Percentiles rank a stretch among this genome's conserved stretches.
Evolutionary conservation across 2,797 vertebrate species (phyloP).

Genomic region (Pseudochaenichthys georgianus): DNA sequence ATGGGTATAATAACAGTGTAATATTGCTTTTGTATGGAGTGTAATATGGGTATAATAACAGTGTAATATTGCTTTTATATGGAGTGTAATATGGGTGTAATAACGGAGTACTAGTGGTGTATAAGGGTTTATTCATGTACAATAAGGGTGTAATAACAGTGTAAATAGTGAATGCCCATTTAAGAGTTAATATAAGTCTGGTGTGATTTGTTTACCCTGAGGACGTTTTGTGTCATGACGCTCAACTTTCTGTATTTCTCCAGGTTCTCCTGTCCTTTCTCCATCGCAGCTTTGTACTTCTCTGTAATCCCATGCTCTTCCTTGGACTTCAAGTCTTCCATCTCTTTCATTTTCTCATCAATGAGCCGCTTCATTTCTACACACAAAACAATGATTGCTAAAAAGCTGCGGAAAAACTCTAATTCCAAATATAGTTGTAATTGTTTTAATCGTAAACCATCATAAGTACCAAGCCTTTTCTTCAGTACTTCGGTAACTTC

Average conservation of each 20-base stretch:
- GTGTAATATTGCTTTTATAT: too few relatives aligned
- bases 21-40: too few relatives aligned
- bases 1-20: too few relatives aligned
- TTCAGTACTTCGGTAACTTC: conserved; percentile 83
- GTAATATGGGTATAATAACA: too few relatives aligned
- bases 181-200: background rate
- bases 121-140: too few relatives aligned
- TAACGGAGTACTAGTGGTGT: too few relatives aligned
- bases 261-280: conserved; percentile 80
- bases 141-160: too few relatives aligned
- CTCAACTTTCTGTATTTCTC: conserved; percentile 84
- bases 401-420: background rate
- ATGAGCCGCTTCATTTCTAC: conserved; percentile 82
- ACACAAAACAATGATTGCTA: background rate
- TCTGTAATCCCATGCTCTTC: conserved; percentile 71
- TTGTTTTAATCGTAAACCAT: background rate
- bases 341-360: conserved; percentile 83
- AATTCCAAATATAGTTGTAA: background rate
- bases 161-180: too few relatives aligned
- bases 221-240: conserved; percentile 82
- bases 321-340: conserved; percentile 76
- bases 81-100: too few relatives aligned
- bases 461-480: conserved; percentile 79
- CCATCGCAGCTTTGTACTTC: conserved; percentile 75
- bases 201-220: conserved; percentile 79